Percentiles rank a stretch among this genome's conserved stretches.
phyloP scores from a whole-genome alignment of 2,797 vertebrate species.

The Heliangelus exortis region DNA sequence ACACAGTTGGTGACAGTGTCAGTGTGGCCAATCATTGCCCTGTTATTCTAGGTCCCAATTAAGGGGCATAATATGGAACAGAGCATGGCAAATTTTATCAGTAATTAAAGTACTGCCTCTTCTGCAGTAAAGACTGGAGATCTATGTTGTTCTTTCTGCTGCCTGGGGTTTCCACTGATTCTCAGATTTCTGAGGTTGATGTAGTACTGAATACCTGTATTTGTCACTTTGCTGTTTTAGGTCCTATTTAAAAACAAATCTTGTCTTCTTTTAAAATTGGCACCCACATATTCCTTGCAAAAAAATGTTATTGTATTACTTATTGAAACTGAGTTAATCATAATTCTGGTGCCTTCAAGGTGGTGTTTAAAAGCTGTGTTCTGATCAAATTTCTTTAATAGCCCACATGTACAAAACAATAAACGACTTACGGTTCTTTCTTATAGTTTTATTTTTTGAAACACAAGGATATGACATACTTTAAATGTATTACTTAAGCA shows the following conservation, averaged over 20 bases:
- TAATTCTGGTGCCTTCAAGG: background rate
- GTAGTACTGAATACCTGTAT: background rate
- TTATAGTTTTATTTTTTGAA: background rate
- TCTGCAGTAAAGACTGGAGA: background rate
- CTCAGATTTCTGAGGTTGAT: background rate
- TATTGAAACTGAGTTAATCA: background rate
- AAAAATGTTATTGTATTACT: background rate
- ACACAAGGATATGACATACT: background rate
- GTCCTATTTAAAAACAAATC: background rate
- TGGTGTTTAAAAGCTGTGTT: background rate
- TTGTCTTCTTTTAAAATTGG: background rate
- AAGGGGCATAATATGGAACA: background rate
- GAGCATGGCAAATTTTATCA: background rate
- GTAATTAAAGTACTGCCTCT: background rate
- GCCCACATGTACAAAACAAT: background rate
- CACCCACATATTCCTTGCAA: background rate
- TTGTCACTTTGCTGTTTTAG: background rate
- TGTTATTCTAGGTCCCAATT: background rate
- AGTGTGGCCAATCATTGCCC: background rate
- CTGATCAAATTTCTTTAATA: background rate
- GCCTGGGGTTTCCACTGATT: background rate
- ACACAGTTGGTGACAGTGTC: background rate
- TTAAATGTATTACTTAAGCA: background rate
- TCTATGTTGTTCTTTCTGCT: background rate
- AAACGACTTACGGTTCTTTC: background rate